These are phyloP conservation scores for Formica exsecta DNA, from an alignment of 1,140 invertebrate species.

Conservation along the genomic window DNA sequence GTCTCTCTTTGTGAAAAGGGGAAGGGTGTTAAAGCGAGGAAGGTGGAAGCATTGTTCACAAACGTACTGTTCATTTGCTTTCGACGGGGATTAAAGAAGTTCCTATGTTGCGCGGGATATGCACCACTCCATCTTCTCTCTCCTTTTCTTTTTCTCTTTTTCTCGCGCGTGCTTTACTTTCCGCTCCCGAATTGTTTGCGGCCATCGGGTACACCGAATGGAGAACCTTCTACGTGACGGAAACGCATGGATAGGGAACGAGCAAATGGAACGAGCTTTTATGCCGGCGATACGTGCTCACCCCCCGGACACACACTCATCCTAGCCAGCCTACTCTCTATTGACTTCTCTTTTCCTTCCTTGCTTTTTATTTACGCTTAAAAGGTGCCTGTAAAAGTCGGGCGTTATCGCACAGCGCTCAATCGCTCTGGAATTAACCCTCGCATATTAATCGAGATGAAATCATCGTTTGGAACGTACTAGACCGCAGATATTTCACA, in stretches of 20 bases:
- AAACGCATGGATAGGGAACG: conserved; percentile 52
- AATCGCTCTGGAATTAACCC: conserved; percentile 56
- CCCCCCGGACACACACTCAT: background rate
- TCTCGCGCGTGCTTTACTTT: conserved; percentile 41
- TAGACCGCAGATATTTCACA: conserved; percentile 11
- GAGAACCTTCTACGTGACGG: conserved; percentile 60
- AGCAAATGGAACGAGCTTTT: conserved; percentile 78
- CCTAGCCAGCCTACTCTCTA: background rate
- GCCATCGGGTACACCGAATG: conserved; percentile 62
- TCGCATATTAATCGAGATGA: background rate
- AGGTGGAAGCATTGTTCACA: conserved; percentile 72
- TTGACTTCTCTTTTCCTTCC: conserved; percentile 28
- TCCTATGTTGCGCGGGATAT: conserved; percentile 52
- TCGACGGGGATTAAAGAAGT: conserved; percentile 78
- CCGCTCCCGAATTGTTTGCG: conserved; percentile 68
- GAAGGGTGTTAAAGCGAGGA: conserved; percentile 9
- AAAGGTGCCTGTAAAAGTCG: background rate
- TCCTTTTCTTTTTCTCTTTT: background rate
- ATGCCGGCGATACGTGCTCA: conserved; percentile 64
- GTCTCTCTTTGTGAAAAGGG: background rate
- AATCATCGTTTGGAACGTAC: background rate
- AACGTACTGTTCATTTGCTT: conserved; percentile 76
- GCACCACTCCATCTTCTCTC: background rate
- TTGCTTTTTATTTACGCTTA: conserved; percentile 2
- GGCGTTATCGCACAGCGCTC: conserved; percentile 3